Base-by-base conservation (phyloP, 2,113 vertebrate species). In the Neolamprologus fasciatus region DNA sequence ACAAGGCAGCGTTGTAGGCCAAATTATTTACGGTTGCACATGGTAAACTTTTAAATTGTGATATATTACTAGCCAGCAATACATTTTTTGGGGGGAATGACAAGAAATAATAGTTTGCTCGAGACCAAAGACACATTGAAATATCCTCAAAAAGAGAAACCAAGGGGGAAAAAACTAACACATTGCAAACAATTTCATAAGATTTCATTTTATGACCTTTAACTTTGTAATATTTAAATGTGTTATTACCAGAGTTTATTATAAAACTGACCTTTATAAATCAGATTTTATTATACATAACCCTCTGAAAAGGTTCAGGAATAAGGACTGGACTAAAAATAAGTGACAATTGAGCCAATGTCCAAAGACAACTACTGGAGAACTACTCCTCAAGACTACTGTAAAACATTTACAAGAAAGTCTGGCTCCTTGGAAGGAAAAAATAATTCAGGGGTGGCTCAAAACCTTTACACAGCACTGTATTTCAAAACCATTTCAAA, bases 21-120 rank as follows among this genome's bases (percentile, higher is more conserved):
- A 71, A 71, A 71, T 71, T 71, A 14, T 55, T 63, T 35, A 35
- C 5, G 14, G 66, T 47, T 73, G 83, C 83, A 86, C 26, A 81
- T 83, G 80, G 47, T 55, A 12, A 19, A 50, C 58, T 80, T 86
- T 83, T 37, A 13, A 83, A 3, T 19, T 23, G 12, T 78, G 57
- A 42, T 5, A 26, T 53, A 61, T 86, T 66, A 9, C 8, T 7
- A 53, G 57, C 53, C 12, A 47, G 80, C 42, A 51, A 71, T 26
- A 73, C 26, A 45, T 33, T 82, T 16, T 54, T 23, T 0, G 55
- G 7, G 23, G 26, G 2, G 35, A 2, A 71, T 71, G 21, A 42
- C 7, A 2, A 71, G 23, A 61, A 53, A 73, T 63, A 61, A 73
- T 21, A 61, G 14, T 81, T 21, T n/a, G 6, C 66, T 66, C n/a